Conservation (phyloP, 2,888 invertebrate genomes). For the Venusia cambrica region DNA sequence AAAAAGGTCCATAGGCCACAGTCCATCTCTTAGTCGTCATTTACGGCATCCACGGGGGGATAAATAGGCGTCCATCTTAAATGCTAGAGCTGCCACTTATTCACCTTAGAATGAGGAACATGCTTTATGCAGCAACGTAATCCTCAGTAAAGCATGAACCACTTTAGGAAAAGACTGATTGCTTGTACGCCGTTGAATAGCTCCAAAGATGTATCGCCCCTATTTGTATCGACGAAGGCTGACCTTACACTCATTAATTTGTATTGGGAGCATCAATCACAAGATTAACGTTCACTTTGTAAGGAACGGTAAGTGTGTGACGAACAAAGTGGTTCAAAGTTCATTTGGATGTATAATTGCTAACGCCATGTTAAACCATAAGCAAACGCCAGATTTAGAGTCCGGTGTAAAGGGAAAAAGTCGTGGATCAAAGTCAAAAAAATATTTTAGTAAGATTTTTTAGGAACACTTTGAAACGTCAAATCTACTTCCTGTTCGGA, state of each 20-base stretch:
- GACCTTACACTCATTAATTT: constrained; percentile 33
- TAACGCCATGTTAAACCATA: no score
- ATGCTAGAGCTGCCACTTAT: no score
- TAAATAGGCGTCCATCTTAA: constrained; percentile 12
- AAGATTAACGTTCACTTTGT: constrained; percentile 19
- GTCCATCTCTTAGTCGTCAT: no score
- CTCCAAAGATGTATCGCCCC: constrained; percentile 40
- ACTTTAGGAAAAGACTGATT: constrained; percentile 21
- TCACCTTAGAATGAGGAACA: neutral
- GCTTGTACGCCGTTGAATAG: constrained; percentile 33
- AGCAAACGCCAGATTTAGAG: no score
- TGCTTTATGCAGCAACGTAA: constrained; percentile 8
- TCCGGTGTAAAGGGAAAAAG: no score
- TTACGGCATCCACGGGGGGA: no score
- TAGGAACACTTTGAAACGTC: no score
- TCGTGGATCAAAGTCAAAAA: no score
- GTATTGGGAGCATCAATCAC: constrained; percentile 33
- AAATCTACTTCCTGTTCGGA: no score
- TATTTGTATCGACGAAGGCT: constrained; percentile 37
- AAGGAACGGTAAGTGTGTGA: constrained; percentile 21
- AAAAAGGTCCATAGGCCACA: no score
- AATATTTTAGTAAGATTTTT: no score
- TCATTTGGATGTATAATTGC: no score
- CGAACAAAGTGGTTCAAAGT: neutral
- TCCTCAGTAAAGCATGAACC: constrained; percentile 20